Evolutionary conservation across 1,140 invertebrate genomes (phyloP), one percentile per base, ranked within the genome.

Genomic region (Apis cerana): DNA sequence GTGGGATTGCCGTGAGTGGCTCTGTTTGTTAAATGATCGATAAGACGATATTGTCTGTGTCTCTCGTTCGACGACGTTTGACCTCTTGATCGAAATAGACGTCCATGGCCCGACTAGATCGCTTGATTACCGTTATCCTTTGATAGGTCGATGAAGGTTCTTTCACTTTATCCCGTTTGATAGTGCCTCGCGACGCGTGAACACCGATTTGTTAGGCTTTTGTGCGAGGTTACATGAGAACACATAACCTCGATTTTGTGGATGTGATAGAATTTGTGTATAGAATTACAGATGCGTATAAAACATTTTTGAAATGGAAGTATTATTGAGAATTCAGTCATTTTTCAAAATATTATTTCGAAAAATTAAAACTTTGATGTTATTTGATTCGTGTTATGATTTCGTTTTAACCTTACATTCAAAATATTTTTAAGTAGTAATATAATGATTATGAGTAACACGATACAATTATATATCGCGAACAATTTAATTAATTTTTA

Each of bases 51-150:
- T 15, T 64, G 5, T 27, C 21, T 62, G 43, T 23, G 12, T 54
- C 17, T 27, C 5, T 54, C 23, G 1, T 10, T 19, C 70, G 43
- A 27, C 61, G 80, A 83, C 81, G 68, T 61, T 75, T 87, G 85
- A 87, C 74, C 85, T 59, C 1, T 12, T n/a, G 86, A 85, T 85
- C 68, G 72, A 88, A 23, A 23, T 72, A 59, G 82, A 81, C 75
- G 74, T 71, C 68, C 76, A 61, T 17, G n/a, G 65, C 48, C 13
- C 23, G 61, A 12, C 54, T 43, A 43, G 74, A 58, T 48, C 76
- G 70, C 78, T 85, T 76, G 86, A 85, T 85, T 88, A 85, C 86
- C 86, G 86, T 88, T 88, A 88, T 80, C 83, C 79, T 65, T 68
- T 71, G 64, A 75, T 83, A 50, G 74, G 50, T 54, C 80, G 77